These are phyloP conservation scores for Aphyosemion australe DNA, from an alignment of 2,113 vertebrate genomes.

Conservation along the genomic window DNA sequence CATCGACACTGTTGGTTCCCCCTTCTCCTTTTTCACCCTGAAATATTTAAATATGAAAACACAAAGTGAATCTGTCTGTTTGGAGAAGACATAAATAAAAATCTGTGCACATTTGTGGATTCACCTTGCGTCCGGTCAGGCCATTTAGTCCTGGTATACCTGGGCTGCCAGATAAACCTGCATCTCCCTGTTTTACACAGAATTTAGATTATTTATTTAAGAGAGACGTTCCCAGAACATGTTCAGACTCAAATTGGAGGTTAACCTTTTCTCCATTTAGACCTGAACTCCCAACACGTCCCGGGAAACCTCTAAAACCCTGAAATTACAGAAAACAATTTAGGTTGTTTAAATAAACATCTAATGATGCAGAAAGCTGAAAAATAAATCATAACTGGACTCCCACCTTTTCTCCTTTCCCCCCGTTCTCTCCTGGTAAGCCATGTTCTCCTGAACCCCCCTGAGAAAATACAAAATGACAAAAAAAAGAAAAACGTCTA, in stretches of 20 bases:
- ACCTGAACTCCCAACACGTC: conserved; percentile 76
- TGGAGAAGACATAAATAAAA: not conserved
- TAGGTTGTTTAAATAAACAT: not conserved
- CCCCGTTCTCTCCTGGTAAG: conserved; percentile 75
- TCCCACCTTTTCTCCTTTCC: conserved; percentile 84
- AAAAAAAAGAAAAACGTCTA: not conserved
- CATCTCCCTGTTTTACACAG: conserved; percentile 78
- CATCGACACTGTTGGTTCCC: conserved; percentile 74
- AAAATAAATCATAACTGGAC: not conserved
- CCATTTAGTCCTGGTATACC: conserved; percentile 81
- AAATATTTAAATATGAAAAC: conserved; percentile 8
- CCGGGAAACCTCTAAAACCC: conserved; percentile 83
- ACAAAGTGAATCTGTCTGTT: not conserved
- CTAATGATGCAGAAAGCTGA: fast-evolving
- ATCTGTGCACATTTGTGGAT: not conserved
- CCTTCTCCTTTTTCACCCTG: conserved; percentile 82
- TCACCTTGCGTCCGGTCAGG: conserved; percentile 80
- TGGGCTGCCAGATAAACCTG: conserved; percentile 76
- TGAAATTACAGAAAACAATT: conserved; percentile 41
- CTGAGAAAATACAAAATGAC: conserved; percentile 51
- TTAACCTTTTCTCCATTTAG: conserved; percentile 80
- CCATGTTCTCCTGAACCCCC: conserved; percentile 83
- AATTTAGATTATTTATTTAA: not conserved
- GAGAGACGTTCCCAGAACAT: not conserved
- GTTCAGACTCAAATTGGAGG: not conserved